A percentile compares a stretch with the other conserved stretches of the same genome.
Conservation (phyloP, 2,888 invertebrate genomes). For the Crossocerus cetratus region DNA sequence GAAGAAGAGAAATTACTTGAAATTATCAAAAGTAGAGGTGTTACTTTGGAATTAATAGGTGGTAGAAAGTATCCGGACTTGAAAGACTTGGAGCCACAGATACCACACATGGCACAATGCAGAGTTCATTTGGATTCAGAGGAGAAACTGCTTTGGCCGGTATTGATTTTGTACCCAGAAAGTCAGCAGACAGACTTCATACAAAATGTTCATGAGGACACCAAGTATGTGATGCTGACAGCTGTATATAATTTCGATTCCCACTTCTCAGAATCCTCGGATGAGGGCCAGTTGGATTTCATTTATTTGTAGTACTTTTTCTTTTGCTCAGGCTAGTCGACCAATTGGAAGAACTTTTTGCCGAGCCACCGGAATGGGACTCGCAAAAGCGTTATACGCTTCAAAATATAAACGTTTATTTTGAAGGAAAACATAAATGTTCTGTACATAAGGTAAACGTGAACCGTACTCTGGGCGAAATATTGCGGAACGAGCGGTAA, state of each 20-base stretch:
- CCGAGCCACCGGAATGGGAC: constrained; percentile 86
- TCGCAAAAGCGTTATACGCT: constrained; percentile 81
- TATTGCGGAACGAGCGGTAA: constrained; percentile 81
- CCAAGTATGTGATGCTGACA: constrained; percentile 77
- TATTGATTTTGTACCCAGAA: constrained; percentile 93
- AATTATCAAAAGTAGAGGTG: constrained; percentile 76
- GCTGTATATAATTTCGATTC: constrained; percentile 13
- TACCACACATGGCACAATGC: constrained; percentile 82
- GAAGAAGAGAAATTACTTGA: constrained; percentile 76
- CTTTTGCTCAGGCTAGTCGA: constrained; percentile 78
- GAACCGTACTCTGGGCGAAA: constrained; percentile 79
- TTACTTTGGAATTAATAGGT: constrained; percentile 77
- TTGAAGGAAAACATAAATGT: constrained; percentile 82
- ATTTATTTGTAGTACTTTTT: constrained; percentile 29
- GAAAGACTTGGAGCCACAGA: constrained; percentile 81
- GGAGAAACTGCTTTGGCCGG: constrained; percentile 88
- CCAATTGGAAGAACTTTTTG: constrained; percentile 83
- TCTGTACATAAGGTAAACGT: constrained; percentile 81
- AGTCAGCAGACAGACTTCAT: constrained; percentile 92
- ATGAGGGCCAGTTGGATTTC: constrained; percentile 13
- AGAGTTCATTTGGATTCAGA: constrained; percentile 82
- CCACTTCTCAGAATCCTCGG: constrained; percentile 7
- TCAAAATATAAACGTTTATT: constrained; percentile 84
- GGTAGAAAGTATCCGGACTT: constrained; percentile 76
- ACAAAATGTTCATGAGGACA: constrained; percentile 87